These are phyloP conservation scores for Colletes collaris DNA, from an alignment of 2,888 invertebrate species.

Conservation along the genomic window DNA sequence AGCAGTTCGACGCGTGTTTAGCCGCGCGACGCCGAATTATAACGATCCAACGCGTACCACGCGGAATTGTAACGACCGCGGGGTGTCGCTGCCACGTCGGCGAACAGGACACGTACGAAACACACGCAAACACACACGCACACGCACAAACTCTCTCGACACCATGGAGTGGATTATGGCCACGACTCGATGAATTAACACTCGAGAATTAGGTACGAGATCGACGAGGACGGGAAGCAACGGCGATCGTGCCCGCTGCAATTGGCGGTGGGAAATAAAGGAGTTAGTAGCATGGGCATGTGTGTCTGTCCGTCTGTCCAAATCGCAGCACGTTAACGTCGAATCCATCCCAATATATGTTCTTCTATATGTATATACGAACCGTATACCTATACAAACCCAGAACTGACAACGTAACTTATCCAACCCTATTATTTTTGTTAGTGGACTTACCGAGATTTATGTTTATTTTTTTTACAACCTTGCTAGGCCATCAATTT, in stretches of 20 bases:
- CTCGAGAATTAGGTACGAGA: conserved; percentile 66
- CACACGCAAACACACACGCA: conserved; percentile 36
- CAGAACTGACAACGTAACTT: too few relatives aligned
- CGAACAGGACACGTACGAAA: conserved; percentile 36
- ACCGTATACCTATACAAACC: conserved; percentile 2
- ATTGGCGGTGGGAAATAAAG: conserved; percentile 60
- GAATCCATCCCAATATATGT: conserved; percentile 35
- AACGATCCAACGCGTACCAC: conserved; percentile 18
- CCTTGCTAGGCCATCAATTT: too few relatives aligned
- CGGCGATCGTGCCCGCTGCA: conserved; percentile 65
- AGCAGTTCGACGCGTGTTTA: conserved; percentile 3
- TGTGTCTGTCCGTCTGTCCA: conserved; percentile 73
- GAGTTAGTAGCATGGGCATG: conserved; percentile 79
- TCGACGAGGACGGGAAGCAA: conserved; percentile 65
- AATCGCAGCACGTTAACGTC: conserved; percentile 59
- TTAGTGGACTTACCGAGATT: too few relatives aligned
- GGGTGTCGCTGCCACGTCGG: not conserved
- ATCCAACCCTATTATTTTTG: too few relatives aligned
- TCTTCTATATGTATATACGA: conserved; percentile 15
- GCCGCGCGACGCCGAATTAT: conserved; percentile 13
- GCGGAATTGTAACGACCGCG: not conserved
- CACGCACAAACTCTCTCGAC: conserved; percentile 40
- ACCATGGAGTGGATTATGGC: conserved; percentile 54
- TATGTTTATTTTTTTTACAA: too few relatives aligned
- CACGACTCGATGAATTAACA: conserved; percentile 62